These are phyloP conservation scores for Eulemur rubriventer DNA, from an alignment of 2,797 vertebrate species.

Conservation along the genomic window DNA sequence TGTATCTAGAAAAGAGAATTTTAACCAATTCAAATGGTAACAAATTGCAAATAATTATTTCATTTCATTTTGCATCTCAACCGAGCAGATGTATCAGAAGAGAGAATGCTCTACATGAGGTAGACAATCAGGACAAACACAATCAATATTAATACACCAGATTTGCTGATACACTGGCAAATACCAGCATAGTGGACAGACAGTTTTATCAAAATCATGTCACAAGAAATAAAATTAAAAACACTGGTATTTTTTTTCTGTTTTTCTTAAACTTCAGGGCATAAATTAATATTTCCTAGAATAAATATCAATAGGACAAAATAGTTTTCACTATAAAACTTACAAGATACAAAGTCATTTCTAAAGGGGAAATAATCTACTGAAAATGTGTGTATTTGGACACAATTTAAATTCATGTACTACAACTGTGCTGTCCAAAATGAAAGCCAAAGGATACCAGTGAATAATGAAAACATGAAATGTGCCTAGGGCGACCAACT, in stretches of 20 bases:
- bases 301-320: neutral
- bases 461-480: neutral
- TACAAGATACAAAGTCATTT: neutral
- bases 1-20: constrained; percentile 1
- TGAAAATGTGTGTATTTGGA: neutral
- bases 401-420: neutral
- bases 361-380: neutral
- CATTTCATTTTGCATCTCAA: neutral
- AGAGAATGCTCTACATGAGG: neutral
- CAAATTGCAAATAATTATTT: constrained; percentile 7
- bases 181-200: neutral
- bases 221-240: constrained; percentile 4
- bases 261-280: neutral
- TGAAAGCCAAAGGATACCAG: neutral
- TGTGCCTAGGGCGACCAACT: neutral
- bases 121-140: neutral
- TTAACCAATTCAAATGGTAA: neutral
- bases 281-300: neutral
- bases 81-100: neutral
- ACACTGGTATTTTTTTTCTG: neutral
- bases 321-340: neutral
- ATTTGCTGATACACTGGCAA: neutral
- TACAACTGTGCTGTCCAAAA: neutral
- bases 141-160: neutral
- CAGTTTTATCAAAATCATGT: neutral